phyloP scores from a whole-genome alignment of 2,888 invertebrate species.

The Tinea pellionella region DNA sequence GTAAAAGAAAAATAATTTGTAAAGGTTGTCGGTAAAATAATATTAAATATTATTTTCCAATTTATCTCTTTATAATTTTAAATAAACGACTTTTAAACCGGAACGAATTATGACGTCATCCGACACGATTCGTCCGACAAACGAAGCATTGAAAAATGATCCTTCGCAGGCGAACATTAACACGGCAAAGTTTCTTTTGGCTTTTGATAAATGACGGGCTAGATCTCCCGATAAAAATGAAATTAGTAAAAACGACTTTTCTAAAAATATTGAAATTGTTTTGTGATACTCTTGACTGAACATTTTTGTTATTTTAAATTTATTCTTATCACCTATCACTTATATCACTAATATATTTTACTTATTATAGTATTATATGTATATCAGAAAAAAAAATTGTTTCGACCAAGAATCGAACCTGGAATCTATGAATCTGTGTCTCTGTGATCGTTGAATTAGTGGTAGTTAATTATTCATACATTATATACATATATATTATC shows the following conservation, averaged over 20 bases:
- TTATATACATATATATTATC: too few relatives aligned
- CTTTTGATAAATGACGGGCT: conserved; percentile 7
- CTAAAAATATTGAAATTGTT: background rate
- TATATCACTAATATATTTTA: too few relatives aligned
- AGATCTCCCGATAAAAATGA: background rate
- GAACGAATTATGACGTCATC: conserved; percentile 14
- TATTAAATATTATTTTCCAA: too few relatives aligned
- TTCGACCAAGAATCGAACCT: too few relatives aligned
- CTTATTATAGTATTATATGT: too few relatives aligned
- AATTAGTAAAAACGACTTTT: background rate
- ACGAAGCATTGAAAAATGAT: conserved; percentile 13
- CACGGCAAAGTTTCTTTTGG: conserved; percentile 14
- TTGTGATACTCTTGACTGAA: background rate
- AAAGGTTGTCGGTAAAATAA: too few relatives aligned
- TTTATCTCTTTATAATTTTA: background rate
- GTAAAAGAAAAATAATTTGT: too few relatives aligned
- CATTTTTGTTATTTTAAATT: background rate
- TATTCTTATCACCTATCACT: too few relatives aligned
- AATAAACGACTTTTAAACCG: conserved; percentile 10
- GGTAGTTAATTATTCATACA: too few relatives aligned
- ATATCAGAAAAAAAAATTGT: too few relatives aligned
- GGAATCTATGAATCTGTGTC: too few relatives aligned
- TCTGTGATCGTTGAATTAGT: too few relatives aligned
- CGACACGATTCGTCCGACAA: background rate
- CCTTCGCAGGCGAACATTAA: conserved; percentile 7